phyloP scores from a whole-genome alignment of 1,140 invertebrate species.

The Caenorhabditis remanei region DNA sequence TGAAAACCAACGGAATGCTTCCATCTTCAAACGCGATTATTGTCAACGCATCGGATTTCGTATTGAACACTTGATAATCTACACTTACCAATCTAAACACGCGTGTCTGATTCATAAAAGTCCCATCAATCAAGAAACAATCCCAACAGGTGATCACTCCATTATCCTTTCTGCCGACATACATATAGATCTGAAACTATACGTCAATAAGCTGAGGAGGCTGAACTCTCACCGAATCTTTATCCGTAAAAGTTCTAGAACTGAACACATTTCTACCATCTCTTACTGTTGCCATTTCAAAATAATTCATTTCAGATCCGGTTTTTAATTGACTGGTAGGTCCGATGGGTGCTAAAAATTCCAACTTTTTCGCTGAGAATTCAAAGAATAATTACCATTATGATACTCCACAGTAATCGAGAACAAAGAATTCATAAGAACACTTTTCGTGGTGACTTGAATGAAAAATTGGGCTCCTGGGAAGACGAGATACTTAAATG shows the following conservation, averaged over 20 bases:
- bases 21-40: neutral
- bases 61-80: neutral
- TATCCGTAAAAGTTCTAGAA: neutral
- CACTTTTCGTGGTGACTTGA: neutral
- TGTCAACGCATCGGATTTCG: neutral
- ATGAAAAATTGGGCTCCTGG: neutral
- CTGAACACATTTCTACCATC: neutral
- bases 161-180: no score
- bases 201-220: no score
- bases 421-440: neutral
- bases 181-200: no score
- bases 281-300: neutral
- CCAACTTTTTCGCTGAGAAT: no score
- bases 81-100: neutral
- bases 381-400: no score
- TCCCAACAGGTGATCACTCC: neutral
- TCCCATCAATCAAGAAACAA: neutral
- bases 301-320: neutral
- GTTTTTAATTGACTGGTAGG: neutral
- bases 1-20: no score
- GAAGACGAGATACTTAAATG: neutral
- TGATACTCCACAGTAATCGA: neutral
- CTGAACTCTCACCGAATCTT: neutral
- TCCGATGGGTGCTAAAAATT: neutral
- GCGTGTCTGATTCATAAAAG: neutral